Evolutionary conservation across 2,888 invertebrate genomes (phyloP).

Genomic region (Arctia plantaginis): DNA sequence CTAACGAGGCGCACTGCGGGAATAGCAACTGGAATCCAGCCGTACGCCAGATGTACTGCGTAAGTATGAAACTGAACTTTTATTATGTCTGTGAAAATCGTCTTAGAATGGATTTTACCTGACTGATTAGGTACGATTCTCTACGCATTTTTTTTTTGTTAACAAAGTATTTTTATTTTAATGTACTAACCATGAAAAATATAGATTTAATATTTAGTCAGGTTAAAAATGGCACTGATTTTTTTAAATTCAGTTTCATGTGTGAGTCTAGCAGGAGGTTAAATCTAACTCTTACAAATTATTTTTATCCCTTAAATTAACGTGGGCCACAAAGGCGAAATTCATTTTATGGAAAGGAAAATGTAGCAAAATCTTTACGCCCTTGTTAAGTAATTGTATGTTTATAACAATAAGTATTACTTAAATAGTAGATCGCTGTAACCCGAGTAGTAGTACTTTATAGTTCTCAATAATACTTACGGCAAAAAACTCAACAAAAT

Average conservation of each 20-base stretch:
- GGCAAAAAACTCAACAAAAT: background rate
- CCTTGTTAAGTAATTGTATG: too few species aligned
- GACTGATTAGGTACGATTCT: background rate
- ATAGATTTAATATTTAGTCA: too few species aligned
- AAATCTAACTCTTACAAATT: background rate
- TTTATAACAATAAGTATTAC: background rate
- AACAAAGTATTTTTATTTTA: too few species aligned
- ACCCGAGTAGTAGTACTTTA: background rate
- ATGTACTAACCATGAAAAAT: too few species aligned
- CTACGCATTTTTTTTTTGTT: too few species aligned
- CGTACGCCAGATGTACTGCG: conserved; percentile 11
- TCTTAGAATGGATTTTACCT: background rate
- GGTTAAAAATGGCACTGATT: too few species aligned
- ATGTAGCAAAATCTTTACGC: background rate
- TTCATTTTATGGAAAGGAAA: background rate
- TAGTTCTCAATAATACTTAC: background rate
- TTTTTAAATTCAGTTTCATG: too few species aligned
- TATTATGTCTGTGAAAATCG: background rate
- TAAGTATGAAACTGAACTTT: conserved; percentile 10
- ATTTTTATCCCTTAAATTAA: background rate
- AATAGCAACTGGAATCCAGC: conserved; percentile 55
- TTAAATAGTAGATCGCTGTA: background rate
- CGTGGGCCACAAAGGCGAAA: background rate
- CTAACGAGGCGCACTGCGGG: conserved; percentile 71
- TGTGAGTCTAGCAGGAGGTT: background rate